Conservation (phyloP, 2,797 vertebrate species). For the Megalops cyprinoides region DNA sequence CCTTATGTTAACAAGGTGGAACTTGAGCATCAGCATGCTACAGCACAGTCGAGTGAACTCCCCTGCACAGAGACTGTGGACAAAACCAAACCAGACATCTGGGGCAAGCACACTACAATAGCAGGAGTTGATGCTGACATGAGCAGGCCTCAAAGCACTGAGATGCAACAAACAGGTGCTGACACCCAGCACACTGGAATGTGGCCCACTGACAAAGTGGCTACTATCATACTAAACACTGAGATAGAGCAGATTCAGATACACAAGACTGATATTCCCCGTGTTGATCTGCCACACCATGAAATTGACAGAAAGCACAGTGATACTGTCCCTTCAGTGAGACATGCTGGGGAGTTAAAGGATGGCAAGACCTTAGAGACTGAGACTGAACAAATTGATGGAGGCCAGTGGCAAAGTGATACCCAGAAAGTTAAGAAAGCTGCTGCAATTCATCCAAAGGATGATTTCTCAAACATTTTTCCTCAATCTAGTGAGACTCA, state of each 20-base stretch:
- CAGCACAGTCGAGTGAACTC: background rate
- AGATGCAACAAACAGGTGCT: background rate
- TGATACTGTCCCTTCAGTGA: background rate
- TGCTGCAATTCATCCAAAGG: background rate
- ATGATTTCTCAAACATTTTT: background rate
- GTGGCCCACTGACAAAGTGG: slow-evolving; percentile 31
- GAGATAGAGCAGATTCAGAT: slow-evolving; percentile 33
- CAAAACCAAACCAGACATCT: no score
- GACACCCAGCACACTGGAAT: background rate
- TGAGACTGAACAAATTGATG: slow-evolving; percentile 21
- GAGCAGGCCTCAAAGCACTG: background rate
- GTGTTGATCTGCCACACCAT: background rate
- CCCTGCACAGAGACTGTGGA: background rate
- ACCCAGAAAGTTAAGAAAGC: background rate
- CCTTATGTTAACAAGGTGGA: background rate
- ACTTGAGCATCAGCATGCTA: background rate
- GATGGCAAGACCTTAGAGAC: background rate
- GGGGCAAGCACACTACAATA: background rate
- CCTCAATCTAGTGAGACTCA: background rate
- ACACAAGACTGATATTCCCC: background rate
- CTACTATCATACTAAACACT: slow-evolving; percentile 40
- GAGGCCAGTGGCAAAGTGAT: background rate
- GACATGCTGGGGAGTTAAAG: background rate
- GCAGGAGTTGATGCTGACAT: background rate
- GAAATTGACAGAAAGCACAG: background rate